These are phyloP conservation scores for Coracopsis vasa DNA, from an alignment of 2,113 vertebrate genomes.

Conservation along the genomic window DNA sequence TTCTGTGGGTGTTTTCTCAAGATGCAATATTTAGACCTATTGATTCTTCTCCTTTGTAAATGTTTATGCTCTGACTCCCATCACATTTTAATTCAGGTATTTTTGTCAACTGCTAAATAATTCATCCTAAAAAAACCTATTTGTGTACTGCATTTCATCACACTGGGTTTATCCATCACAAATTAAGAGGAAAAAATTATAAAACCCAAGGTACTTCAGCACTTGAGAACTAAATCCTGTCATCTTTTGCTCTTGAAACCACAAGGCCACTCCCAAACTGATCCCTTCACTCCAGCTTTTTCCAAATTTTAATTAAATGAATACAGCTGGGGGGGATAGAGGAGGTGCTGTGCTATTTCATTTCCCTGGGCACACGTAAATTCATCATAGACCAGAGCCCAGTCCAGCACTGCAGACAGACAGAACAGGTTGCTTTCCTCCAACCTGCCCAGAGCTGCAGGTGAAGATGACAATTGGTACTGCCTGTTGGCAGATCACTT, in stretches of 20 bases:
- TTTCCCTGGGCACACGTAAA: neutral
- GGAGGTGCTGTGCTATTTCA: neutral
- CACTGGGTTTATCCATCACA: neutral
- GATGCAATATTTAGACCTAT: neutral
- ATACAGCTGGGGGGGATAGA: neutral
- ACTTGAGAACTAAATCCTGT: neutral
- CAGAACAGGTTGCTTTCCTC: neutral
- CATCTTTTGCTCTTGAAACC: neutral
- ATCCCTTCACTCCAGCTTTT: neutral
- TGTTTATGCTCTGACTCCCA: neutral
- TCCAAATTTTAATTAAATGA: neutral
- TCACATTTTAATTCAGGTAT: neutral
- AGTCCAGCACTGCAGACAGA: neutral
- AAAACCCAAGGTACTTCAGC: neutral
- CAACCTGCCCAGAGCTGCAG: accelerated
- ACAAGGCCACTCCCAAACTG: neutral
- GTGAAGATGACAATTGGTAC: neutral
- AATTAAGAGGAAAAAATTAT: neutral
- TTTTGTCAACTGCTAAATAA: neutral
- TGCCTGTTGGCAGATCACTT: neutral
- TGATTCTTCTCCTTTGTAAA: neutral
- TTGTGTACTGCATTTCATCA: neutral
- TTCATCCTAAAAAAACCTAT: neutral
- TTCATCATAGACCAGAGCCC: neutral
- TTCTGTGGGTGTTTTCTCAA: neutral